A percentile compares a stretch with the other conserved stretches of the same genome.
phyloP scores from a whole-genome alignment of 2,888 invertebrate genomes.

The Rhamphomyia laevipes region DNA sequence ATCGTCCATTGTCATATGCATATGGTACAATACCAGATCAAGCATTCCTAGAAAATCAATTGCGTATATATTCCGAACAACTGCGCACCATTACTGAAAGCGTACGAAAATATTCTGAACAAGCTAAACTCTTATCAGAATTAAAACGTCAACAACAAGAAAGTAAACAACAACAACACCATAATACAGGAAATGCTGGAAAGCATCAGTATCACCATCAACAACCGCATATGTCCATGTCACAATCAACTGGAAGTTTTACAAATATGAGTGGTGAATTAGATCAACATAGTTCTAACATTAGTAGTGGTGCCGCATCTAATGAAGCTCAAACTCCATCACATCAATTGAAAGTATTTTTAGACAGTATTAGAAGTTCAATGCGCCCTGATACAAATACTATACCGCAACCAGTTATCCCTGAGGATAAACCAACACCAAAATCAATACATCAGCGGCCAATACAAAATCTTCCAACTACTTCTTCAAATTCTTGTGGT shows the following conservation, averaged over 20 bases:
- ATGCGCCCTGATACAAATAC: conserved; percentile 31
- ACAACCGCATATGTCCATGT: conserved; percentile 16
- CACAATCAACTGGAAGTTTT: conserved; percentile 23
- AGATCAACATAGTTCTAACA: not conserved
- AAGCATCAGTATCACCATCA: not conserved
- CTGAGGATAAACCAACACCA: conserved; percentile 29
- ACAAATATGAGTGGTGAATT: conserved; percentile 24
- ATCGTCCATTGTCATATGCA: conserved; percentile 34
- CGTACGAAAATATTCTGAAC: conserved; percentile 37
- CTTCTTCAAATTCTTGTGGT: conserved; percentile 11
- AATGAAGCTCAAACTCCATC: conserved; percentile 34
- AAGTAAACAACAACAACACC: conserved; percentile 20
- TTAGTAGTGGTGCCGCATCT: conserved; percentile 11
- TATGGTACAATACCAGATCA: conserved; percentile 34
- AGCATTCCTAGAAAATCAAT: conserved; percentile 35
- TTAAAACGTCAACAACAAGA: conserved; percentile 34
- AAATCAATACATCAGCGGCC: conserved; percentile 17
- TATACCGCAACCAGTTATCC: conserved; percentile 14
- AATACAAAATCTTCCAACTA: not conserved
- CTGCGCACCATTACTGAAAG: conserved; percentile 36
- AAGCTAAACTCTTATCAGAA: conserved; percentile 35
- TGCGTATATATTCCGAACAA: conserved; percentile 36
- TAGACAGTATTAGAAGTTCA: conserved; percentile 35
- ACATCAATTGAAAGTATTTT: conserved; percentile 31
- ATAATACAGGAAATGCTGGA: not conserved